Percentiles rank a stretch among this genome's conserved stretches.
phyloP scores from a whole-genome alignment of 2,888 invertebrate species.

The Latrodectus elegans region DNA sequence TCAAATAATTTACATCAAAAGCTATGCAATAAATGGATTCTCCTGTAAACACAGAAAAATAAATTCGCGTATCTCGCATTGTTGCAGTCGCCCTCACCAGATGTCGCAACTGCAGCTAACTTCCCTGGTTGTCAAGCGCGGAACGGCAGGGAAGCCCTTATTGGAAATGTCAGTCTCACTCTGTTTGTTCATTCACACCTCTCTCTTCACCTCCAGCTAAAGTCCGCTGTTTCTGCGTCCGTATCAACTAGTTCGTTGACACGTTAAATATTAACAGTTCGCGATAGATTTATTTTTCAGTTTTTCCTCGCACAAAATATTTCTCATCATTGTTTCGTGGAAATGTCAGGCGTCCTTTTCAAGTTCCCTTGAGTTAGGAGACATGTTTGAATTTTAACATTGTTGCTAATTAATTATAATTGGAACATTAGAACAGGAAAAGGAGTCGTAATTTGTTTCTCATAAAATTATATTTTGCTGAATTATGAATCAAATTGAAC shows the following conservation, averaged over 20 bases:
- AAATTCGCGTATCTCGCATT: not conserved
- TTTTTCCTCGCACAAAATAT: not conserved
- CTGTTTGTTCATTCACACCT: constrained; percentile 14
- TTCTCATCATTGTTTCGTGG: not conserved
- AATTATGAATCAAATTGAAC: no score
- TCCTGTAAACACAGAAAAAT: not conserved
- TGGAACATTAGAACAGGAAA: no score
- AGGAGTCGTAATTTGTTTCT: no score
- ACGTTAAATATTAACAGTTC: constrained; percentile 26
- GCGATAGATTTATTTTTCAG: not conserved
- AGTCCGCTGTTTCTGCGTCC: constrained; percentile 14
- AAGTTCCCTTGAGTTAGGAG: no score
- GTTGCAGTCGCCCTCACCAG: constrained; percentile 8
- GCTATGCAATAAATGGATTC: constrained; percentile 21
- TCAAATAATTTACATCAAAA: not conserved
- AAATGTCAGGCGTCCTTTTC: no score
- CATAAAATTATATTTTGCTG: no score
- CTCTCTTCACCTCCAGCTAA: constrained; percentile 8
- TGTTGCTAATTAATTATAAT: no score
- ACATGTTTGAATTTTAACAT: no score
- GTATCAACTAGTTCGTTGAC: constrained; percentile 1
- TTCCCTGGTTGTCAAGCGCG: no score
- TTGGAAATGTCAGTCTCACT: constrained; percentile 42
- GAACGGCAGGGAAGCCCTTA: constrained; percentile 5
- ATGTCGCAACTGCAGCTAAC: constrained; percentile 10